phyloP scores from a whole-genome alignment of 2,888 invertebrate genomes.

The Biston stratarius region DNA sequence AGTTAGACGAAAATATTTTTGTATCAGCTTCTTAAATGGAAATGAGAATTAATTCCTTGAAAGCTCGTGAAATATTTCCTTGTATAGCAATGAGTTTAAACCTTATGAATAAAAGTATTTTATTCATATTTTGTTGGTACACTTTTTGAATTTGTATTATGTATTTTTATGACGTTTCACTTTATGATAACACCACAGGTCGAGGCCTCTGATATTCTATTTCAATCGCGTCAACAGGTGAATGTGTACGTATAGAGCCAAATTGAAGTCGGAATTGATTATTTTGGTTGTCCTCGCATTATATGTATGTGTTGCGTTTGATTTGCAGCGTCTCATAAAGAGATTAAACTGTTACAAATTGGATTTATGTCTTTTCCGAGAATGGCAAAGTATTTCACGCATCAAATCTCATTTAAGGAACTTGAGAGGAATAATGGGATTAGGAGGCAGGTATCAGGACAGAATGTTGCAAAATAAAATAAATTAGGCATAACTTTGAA shows the following conservation, averaged over 20 bases:
- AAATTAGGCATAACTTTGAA: background rate
- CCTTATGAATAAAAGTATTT: background rate
- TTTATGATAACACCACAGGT: constrained; percentile 6
- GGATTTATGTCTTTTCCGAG: constrained; percentile 22
- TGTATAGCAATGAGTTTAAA: constrained; percentile 1
- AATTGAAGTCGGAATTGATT: constrained; percentile 12
- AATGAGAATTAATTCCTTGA: constrained; percentile 22
- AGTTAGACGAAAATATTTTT: constrained; percentile 26
- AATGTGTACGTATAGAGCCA: background rate
- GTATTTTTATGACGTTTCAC: constrained; percentile 3
- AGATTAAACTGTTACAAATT: constrained; percentile 31
- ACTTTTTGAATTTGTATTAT: too few relatives aligned
- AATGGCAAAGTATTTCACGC: constrained; percentile 20
- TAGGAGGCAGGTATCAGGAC: constrained; percentile 3
- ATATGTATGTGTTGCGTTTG: constrained; percentile 12
- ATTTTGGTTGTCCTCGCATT: constrained; percentile 7
- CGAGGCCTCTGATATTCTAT: constrained; percentile 8
- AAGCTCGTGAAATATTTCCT: constrained; percentile 17
- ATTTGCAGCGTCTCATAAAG: constrained; percentile 12
- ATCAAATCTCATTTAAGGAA: constrained; percentile 8
- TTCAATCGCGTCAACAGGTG: constrained; percentile 10
- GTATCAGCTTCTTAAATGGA: constrained; percentile 22
- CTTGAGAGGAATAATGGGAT: constrained; percentile 7
- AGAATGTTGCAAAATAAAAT: constrained; percentile 15
- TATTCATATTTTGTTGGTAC: background rate